Evolutionary conservation across 2,888 invertebrate species (phyloP).

Genomic region (Eutolmus rufibarbis): DNA sequence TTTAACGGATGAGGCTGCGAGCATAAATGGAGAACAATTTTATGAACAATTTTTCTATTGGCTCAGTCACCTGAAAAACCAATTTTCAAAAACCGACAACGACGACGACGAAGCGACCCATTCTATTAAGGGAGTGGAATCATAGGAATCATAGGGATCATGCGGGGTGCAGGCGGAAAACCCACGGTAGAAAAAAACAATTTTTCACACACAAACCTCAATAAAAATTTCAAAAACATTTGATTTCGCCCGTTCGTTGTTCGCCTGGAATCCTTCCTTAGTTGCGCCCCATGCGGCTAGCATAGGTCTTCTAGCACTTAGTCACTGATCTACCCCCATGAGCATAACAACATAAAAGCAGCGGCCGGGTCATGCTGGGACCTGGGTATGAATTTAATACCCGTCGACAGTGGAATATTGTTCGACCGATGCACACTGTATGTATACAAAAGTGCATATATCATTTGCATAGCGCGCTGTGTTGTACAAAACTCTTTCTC

Average conservation of each 20-base stretch:
- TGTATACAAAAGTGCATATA: background rate
- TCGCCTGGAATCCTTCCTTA: background rate
- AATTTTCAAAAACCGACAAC: constrained; percentile 17
- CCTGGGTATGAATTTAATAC: constrained; percentile 1
- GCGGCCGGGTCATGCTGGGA: background rate
- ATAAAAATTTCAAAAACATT: constrained; percentile 31
- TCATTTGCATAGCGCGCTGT: constrained; percentile 15
- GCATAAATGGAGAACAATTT: constrained; percentile 23
- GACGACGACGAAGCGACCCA: background rate
- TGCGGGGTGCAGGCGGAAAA: background rate
- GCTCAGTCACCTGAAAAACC: constrained; percentile 32
- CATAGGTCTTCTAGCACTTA: background rate
- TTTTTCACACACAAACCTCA: constrained; percentile 31
- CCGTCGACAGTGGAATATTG: background rate
- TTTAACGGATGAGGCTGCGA: background rate
- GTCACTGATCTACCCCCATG: constrained; percentile 4
- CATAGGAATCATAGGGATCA: background rate
- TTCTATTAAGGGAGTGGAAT: background rate
- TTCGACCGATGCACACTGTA: background rate
- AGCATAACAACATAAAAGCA: background rate
- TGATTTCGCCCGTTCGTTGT: background rate
- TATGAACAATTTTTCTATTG: constrained; percentile 25
- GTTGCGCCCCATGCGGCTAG: background rate
- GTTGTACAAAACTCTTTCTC: constrained; percentile 14
- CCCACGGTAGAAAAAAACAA: background rate